Base-by-base conservation (phyloP, 1,140 invertebrate genomes). In the Druon quercuslanigerum region DNA sequence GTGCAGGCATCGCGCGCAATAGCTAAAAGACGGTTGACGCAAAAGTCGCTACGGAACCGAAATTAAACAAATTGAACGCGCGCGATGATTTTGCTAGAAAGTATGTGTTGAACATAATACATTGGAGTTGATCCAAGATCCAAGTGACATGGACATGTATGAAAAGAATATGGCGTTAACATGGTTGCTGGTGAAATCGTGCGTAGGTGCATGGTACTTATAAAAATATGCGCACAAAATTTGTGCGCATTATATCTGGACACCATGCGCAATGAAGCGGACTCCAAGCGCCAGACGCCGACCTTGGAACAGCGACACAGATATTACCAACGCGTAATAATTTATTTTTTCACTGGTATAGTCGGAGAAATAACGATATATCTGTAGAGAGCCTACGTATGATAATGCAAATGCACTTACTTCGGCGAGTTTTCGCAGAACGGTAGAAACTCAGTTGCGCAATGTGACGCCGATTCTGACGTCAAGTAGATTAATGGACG, bases 271-370 rank as follows among this genome's bases (percentile, higher is more conserved):
- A 33, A 33, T 40, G 19, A 66, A 33, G 57, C 73, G 81, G 78
- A 80, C 25, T 33, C 20, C 71, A 56, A 82, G 73, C 76, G 80
- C 81, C 79, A 66, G 46, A 66, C 60, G 60, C 60, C 60, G 13
- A 66, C 25, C 75, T 72, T 50, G 66, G 75, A 79, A 80, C 80
- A 78, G 73, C 75, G 71, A 80, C 82, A 88, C 84, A 91, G 82
- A 88, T 87, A 89, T 87, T 86, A 88, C 87, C 86, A 85, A 89
- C 70, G 89, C 87, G 89, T 91, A 90, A 91, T 90, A 91, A 91
- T 91, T 92, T 92, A 92, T 92, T 92, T 92, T 92, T 92, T 92
- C 90, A 92, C 90, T 90, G 87, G 89, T 88, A 90, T 90, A 90
- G 87, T 89, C 87, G 87, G 77, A 89, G 86, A 90, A 89, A 90